phyloP scores from a whole-genome alignment of 2,113 vertebrate species.

The Grammomys dolichurus region DNA sequence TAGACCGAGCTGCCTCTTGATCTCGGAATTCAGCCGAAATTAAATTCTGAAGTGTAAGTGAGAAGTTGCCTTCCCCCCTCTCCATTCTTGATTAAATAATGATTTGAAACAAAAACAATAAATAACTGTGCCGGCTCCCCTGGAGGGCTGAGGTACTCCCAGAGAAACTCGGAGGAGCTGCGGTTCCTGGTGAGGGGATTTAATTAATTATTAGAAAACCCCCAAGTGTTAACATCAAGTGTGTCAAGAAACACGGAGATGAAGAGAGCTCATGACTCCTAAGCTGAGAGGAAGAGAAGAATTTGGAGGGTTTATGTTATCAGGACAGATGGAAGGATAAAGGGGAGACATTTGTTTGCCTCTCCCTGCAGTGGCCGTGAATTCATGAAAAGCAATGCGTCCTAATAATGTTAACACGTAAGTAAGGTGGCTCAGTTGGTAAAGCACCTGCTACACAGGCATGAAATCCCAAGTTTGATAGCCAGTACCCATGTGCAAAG shows the following conservation, averaged over 20 bases:
- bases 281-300: background rate
- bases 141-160: conserved; percentile 77
- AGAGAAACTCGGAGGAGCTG: conserved; percentile 69
- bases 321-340: background rate
- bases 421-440: background rate
- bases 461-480: background rate
- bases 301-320: background rate
- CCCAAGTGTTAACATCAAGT: conserved; percentile 69
- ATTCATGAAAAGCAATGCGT: background rate
- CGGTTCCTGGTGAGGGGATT: conserved; percentile 78
- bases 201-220: conserved; percentile 84
- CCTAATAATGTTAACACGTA: background rate
- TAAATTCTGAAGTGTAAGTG: conserved; percentile 82
- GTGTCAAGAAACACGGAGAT: conserved; percentile 73
- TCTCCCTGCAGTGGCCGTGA: background rate
- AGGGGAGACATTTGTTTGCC: background rate
- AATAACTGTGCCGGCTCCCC: conserved; percentile 78
- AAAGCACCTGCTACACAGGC: background rate
- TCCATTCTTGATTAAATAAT: conserved; percentile 86
- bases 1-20: conserved; percentile 80
- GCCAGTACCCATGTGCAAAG: background rate
- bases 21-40: conserved; percentile 80
- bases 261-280: background rate
- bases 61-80: conserved; percentile 72
- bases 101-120: conserved; percentile 86